Evolutionary conservation across 1,140 invertebrate species (phyloP), one percentile per base, ranked within the genome.

Genomic region (Magallana gigas): DNA sequence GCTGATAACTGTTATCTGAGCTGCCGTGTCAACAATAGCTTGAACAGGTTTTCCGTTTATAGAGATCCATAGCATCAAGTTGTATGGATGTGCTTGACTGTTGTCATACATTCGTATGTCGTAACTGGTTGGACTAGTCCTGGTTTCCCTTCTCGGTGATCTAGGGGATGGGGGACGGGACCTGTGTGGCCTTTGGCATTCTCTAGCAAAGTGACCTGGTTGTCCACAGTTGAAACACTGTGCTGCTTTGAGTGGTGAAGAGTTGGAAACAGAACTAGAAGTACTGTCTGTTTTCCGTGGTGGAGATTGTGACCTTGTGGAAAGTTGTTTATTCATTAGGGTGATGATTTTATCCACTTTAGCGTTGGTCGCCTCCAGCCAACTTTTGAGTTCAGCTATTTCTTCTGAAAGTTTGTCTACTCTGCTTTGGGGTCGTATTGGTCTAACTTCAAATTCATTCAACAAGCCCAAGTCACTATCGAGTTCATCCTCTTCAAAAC

Each of bases 141-240:
- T 68, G 18, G 23, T 23, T 23, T 23, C 23, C 1, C 23, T 23
- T 1, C 23, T 23, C 23, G 23, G 23, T 23, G 23, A 23, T 23
- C 23, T 23, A 62, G 48, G 8, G 16, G 29, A 9, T 56, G 8
- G 8, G 29, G 18, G 0, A 48, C 8, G 8, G 29, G 80, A 23
- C 80, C 9, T 16, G 18, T 9, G 80, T 9, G 8, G 29, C 0
- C 56, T 82, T 18, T 18, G n/a, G 59, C 83, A 84, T 9, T 84
- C 83, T 48, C 58, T 84, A 29, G 83, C 83, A 84, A 84, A 84
- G 59, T 84, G 83, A 29, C 57, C 57, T 16, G 16, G 8, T 81
- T 81, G 23, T 36, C 56, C 76, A 57, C 76, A 81, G 62, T 68
- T 23, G 23, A 23, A 23, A 23, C 64, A 6, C n/a, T 14, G 64